These are phyloP conservation scores for Allygus modestus DNA, from an alignment of 2,888 invertebrate genomes.

Conservation along the genomic window DNA sequence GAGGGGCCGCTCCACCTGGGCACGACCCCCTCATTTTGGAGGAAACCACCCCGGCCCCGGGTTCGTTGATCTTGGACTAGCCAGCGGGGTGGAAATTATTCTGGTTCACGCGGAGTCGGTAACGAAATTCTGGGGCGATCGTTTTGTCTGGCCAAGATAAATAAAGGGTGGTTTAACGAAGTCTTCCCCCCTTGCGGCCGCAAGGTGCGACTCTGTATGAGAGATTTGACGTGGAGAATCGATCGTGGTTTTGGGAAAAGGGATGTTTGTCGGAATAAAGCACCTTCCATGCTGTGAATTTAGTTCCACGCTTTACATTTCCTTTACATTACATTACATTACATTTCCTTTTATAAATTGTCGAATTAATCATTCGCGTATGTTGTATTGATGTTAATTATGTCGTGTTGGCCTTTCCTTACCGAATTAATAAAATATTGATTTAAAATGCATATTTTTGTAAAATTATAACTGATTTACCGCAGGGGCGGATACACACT, in stretches of 20 bases:
- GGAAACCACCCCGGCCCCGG: constrained; percentile 40
- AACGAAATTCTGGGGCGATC: constrained; percentile 49
- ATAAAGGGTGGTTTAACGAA: constrained; percentile 53
- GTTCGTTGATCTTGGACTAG: constrained; percentile 26
- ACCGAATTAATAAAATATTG: too few relatives aligned
- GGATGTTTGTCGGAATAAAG: not conserved
- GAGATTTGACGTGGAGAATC: not conserved
- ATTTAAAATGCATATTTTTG: too few relatives aligned
- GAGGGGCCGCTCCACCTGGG: constrained; percentile 35
- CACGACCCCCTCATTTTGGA: constrained; percentile 43
- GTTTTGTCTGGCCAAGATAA: constrained; percentile 35
- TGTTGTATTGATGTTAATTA: too few relatives aligned
- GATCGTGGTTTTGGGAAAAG: not conserved
- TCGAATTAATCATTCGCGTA: too few relatives aligned
- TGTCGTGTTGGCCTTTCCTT: too few relatives aligned
- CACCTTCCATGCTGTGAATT: too few relatives aligned
- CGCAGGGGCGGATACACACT: too few relatives aligned
- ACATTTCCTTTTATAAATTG: too few relatives aligned
- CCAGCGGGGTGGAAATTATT: constrained; percentile 44
- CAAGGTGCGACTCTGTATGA: not conserved
- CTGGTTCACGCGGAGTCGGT: constrained; percentile 27
- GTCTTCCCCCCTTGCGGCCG: not conserved
- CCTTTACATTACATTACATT: too few relatives aligned
- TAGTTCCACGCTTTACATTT: too few relatives aligned
- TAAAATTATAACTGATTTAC: too few relatives aligned